Evolutionary conservation across 2,113 vertebrate species (phyloP).

Genomic region (Myrmophylax atrothorax): DNA sequence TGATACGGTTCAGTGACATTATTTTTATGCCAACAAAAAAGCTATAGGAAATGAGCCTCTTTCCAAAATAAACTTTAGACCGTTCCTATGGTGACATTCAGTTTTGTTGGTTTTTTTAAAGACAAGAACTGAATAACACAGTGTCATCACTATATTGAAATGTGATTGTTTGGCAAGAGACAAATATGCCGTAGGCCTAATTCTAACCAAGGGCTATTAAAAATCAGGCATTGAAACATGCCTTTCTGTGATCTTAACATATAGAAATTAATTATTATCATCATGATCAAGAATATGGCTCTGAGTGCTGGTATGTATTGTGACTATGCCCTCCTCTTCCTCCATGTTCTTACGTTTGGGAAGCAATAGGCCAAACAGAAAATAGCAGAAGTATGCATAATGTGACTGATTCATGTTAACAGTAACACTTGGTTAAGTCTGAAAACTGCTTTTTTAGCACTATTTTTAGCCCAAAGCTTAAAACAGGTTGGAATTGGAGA

Average conservation of each 20-base stretch:
- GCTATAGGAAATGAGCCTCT: conserved; percentile 19
- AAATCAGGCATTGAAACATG: background rate
- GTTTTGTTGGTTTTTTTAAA: background rate
- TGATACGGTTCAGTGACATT: conserved; percentile 42
- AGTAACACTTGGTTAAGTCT: background rate
- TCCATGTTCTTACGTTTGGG: background rate
- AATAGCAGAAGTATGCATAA: background rate
- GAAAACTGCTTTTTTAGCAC: background rate
- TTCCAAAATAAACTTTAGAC: conserved; percentile 40
- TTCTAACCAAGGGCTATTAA: background rate
- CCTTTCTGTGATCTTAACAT: background rate
- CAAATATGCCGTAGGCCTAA: background rate
- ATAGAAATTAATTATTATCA: background rate
- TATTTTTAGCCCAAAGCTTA: background rate
- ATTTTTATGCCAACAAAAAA: conserved; percentile 40
- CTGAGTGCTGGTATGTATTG: background rate
- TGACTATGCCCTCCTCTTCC: background rate
- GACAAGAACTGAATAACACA: background rate
- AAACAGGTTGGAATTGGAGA: background rate
- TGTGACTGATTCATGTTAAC: background rate
- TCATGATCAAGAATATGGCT: background rate
- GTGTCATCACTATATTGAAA: background rate
- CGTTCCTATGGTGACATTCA: conserved; percentile 43
- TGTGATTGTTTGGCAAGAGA: background rate
- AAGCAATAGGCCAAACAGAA: background rate